Conservation (phyloP, 1,140 invertebrate genomes). For the Hypsibius dujardini region DNA sequence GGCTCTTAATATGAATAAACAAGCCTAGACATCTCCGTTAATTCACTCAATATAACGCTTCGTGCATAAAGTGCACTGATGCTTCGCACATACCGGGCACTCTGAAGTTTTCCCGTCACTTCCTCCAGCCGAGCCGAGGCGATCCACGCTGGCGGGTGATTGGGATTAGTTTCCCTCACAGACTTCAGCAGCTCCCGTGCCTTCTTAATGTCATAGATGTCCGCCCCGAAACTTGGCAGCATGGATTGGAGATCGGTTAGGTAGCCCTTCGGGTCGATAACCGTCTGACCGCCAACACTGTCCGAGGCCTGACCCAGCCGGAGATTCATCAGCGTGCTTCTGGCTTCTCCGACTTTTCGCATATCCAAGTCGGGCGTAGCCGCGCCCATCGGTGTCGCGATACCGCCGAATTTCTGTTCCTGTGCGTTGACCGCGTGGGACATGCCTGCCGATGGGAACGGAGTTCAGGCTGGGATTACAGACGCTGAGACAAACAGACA, state of each 20-base stretch:
- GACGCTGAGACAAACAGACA: conserved; percentile 20
- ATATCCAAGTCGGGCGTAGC: conserved; percentile 65
- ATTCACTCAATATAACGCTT: too few relatives aligned
- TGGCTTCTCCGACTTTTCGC: conserved; percentile 92
- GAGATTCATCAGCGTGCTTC: conserved; percentile 98
- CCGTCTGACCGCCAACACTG: conserved; percentile 94
- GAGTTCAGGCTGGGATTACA: conserved; percentile 31
- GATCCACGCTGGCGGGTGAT: conserved; percentile 97
- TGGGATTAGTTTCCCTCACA: conserved; percentile 93
- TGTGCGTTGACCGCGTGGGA: conserved; percentile 21
- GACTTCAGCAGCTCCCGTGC: conserved; percentile 86
- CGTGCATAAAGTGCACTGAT: too few relatives aligned
- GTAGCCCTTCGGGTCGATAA: conserved; percentile 98
- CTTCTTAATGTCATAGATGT: conserved; percentile 98
- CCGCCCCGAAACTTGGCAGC: conserved; percentile 92
- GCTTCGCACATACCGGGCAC: conserved; percentile 59
- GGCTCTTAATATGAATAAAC: too few relatives aligned
- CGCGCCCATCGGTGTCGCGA: conserved; percentile 51
- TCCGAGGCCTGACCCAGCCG: conserved; percentile 95
- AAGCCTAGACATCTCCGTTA: too few relatives aligned
- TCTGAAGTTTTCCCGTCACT: conserved; percentile 95
- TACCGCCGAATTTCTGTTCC: conserved; percentile 30
- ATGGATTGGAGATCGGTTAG: conserved; percentile 94
- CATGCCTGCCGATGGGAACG: conserved; percentile 26
- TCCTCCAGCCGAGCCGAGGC: conserved; percentile 95